These are phyloP conservation scores for Danionella dracula DNA, from an alignment of 2,797 vertebrate genomes.

Conservation along the genomic window DNA sequence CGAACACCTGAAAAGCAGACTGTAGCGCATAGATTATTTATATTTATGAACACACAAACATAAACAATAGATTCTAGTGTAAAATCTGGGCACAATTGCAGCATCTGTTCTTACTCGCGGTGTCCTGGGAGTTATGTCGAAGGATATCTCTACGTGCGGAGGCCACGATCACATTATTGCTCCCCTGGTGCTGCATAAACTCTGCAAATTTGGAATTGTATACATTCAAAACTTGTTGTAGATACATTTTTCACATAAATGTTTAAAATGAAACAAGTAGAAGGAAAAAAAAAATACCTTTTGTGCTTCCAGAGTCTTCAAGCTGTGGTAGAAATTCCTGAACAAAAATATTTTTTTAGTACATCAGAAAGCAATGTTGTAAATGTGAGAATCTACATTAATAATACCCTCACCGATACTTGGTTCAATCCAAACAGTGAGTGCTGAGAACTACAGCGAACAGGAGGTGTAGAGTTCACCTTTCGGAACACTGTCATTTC, in stretches of 20 bases:
- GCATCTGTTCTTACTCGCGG: slow-evolving; percentile 66
- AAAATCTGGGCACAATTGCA: background rate
- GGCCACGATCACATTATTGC: slow-evolving; percentile 79
- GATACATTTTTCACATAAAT: no score
- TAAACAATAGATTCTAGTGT: no score
- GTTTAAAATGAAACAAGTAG: background rate
- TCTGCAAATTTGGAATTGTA: slow-evolving; percentile 54
- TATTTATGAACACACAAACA: no score
- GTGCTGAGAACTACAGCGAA: slow-evolving; percentile 89
- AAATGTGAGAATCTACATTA: background rate
- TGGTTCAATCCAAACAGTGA: slow-evolving; percentile 88
- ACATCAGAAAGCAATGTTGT: no score
- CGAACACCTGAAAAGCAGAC: no score
- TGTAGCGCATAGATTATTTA: no score
- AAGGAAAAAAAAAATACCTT: slow-evolving; percentile 60
- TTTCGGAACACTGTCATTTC: slow-evolving; percentile 92
- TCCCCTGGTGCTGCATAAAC: slow-evolving; percentile 76
- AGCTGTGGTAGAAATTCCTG: slow-evolving; percentile 84
- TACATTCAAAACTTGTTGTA: background rate
- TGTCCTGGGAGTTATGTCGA: slow-evolving; percentile 72
- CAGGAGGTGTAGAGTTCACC: slow-evolving; percentile 85
- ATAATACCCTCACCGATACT: slow-evolving; percentile 76
- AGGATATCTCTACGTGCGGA: slow-evolving; percentile 78
- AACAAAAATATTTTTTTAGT: no score
- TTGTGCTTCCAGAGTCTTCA: slow-evolving; percentile 73